Evolutionary conservation across 1,140 invertebrate genomes (phyloP).

Genomic region (Xylocopa sonorina): DNA sequence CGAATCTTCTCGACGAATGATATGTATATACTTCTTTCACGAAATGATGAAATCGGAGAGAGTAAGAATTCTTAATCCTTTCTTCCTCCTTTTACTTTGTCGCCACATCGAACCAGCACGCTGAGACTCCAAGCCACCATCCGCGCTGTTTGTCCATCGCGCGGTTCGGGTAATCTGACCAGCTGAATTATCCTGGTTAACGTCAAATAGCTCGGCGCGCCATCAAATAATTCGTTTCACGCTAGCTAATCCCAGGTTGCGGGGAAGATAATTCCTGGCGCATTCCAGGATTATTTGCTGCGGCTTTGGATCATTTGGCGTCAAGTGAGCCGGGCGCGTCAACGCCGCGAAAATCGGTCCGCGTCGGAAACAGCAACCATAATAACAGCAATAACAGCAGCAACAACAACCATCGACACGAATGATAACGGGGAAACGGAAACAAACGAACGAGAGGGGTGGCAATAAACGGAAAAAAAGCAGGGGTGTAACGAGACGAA

Average conservation of each 20-base stretch:
- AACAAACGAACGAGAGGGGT: no score
- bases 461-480: no score
- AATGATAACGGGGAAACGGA: background rate
- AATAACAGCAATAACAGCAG: background rate
- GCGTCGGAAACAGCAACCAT: no score
- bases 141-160: slow-evolving; percentile 29
- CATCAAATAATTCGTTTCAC: slow-evolving; percentile 53
- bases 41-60: background rate
- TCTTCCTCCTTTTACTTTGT: background rate
- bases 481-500: no score
- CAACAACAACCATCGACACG: background rate
- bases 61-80: no score
- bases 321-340: slow-evolving; percentile 19
- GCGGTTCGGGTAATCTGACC: slow-evolving; percentile 41
- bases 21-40: no score
- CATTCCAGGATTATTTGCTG: slow-evolving; percentile 49
- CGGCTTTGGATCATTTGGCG: slow-evolving; percentile 47
- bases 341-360: background rate
- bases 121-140: background rate
- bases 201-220: slow-evolving; percentile 51
- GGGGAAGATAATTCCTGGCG: slow-evolving; percentile 46
- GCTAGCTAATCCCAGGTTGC: slow-evolving; percentile 44
- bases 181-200: slow-evolving; percentile 47
- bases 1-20: background rate
- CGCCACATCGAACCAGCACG: background rate